Conservation (phyloP, 2,888 invertebrate species). For the Troides helena region DNA sequence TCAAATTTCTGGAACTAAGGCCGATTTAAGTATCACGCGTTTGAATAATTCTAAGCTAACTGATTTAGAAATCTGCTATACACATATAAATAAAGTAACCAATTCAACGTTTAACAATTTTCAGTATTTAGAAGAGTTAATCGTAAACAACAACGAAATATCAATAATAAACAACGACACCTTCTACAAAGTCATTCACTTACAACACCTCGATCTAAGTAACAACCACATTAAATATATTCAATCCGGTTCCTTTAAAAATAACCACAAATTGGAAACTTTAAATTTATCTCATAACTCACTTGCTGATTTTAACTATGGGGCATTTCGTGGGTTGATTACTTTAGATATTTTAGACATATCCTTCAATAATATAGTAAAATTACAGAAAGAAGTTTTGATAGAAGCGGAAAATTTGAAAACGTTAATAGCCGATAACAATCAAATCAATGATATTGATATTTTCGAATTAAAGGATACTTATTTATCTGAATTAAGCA, state of each 20-base stretch:
- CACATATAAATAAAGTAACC: conserved; percentile 44
- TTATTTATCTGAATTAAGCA: conserved; percentile 49
- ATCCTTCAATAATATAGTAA: conserved; percentile 54
- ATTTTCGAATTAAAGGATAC: conserved; percentile 49
- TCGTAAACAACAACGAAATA: conserved; percentile 49
- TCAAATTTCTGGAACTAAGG: conserved; percentile 47
- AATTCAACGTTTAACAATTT: conserved; percentile 42
- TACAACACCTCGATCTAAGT: conserved; percentile 53
- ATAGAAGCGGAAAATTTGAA: conserved; percentile 48
- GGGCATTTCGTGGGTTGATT: conserved; percentile 52
- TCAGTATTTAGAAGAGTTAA: conserved; percentile 40
- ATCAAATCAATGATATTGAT: conserved; percentile 48
- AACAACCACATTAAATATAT: conserved; percentile 52
- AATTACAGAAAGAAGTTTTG: conserved; percentile 54
- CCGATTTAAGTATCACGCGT: conserved; percentile 40
- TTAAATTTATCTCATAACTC: conserved; percentile 61
- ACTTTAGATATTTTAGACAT: conserved; percentile 52
- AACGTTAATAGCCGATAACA: conserved; percentile 54
- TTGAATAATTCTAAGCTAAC: conserved; percentile 37
- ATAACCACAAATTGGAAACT: conserved; percentile 43
- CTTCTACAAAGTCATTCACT: conserved; percentile 43
- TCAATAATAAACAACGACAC: conserved; percentile 42
- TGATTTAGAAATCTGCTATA: conserved; percentile 44
- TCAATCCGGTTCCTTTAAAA: conserved; percentile 57
- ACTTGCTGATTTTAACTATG: conserved; percentile 49